Conservation (phyloP, 2,113 vertebrate genomes). For the Smithornis capensis region DNA sequence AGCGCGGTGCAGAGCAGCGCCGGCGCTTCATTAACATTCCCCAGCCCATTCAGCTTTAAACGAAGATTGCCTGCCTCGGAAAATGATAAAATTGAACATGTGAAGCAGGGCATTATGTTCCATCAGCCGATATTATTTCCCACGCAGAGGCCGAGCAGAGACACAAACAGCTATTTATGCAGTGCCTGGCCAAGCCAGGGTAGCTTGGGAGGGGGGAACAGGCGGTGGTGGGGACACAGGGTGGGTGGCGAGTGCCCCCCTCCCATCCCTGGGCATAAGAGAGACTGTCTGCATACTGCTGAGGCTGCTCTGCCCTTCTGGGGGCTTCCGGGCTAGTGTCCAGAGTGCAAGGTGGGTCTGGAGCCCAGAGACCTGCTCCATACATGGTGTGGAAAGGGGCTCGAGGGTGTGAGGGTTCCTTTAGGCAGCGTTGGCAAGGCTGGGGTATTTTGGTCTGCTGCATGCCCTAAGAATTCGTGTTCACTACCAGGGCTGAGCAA, state of each 20-base stretch:
- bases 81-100: constrained; percentile 71
- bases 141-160: constrained; percentile 45
- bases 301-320: neutral
- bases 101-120: constrained; percentile 67
- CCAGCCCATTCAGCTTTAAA: constrained; percentile 68
- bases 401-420: neutral
- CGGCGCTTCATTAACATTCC: constrained; percentile 67
- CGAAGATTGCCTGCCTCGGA: constrained; percentile 66
- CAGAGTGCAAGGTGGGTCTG: neutral
- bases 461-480: accelerated
- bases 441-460: neutral
- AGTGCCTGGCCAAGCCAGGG: neutral
- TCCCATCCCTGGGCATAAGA: neutral
- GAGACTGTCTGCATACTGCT: neutral
- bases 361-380: neutral
- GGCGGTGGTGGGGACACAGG: accelerated
- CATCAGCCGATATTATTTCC: constrained; percentile 68
- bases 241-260: neutral
- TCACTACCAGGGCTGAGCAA: neutral
- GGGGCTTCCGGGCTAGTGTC: neutral
- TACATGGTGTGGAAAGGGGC: neutral
- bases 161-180: constrained; percentile 68
- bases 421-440: neutral
- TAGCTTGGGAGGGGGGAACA: neutral
- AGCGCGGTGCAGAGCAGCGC: constrained; percentile 55